Base-by-base conservation (phyloP, 1,140 invertebrate genomes). In the Diabrotica virgifera region DNA sequence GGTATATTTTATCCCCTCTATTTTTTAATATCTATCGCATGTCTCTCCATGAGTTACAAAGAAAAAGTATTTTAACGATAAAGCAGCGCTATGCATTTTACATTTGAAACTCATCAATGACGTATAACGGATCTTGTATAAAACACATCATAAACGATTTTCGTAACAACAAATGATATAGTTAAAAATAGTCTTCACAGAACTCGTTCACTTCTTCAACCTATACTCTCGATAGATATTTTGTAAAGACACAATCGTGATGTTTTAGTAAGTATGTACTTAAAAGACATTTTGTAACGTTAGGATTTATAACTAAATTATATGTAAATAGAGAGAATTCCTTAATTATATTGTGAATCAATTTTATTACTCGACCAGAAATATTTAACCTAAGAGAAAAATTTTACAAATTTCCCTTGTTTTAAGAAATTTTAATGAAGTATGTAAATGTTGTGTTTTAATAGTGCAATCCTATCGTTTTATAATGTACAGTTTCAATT, bases 301-400 rank as follows among this genome's bases (percentile, higher is more conserved):
- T 46, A 46, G 40, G 40, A 46, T 46, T 46, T 46, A n/a, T 46
- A 46, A 46, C 8, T n/a, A 8, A 24, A 24, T 24, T 10, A 46
- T 8, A 46, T 46, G 40, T 46, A 46, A 46, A 46, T 46, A 46
- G 40, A 46, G 8, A 46, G 8, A 46, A 10, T 46, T 46, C 40
- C 40, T 46, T 46, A 46, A 46, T 46, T 46, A 46, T 46, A 46
- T 8, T 46, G n/a, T 46, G n/a, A n/a, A n/a, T n/a, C 8, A 46
- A 46, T 46, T 46, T 46, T 46, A 46, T 46, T 46, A 46, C 40
- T 46, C 40, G 40, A 46, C 40, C 40, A 46, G 40, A 46, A 46
- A n/a, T 10, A 46, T 46, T 46, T 46, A 46, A 46, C 40, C 40
- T 46, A 46, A 46, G n/a, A 46, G 40, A 46, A 46, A 46, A 46